Evolutionary conservation across 2,888 invertebrate genomes (phyloP), one percentile per base, ranked within the genome.

Genomic region (Diarsia mendica): DNA sequence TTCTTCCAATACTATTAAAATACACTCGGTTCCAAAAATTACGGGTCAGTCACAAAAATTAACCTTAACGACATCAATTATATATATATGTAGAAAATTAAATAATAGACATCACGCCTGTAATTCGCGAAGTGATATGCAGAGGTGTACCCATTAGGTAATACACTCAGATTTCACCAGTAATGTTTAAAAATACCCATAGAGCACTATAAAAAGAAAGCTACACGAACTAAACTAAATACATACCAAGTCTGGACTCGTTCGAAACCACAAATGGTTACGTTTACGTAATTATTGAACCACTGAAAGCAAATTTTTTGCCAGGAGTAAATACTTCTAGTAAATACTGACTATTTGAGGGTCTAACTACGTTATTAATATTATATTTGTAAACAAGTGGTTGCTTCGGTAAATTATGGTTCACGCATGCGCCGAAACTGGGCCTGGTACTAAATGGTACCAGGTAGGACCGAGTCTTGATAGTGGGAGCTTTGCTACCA

Each of bases 341-440:
- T 4, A 33, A 46, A 44, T 23, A 3, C 18, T 58, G 61, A 39
- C 39, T 58, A 15, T 55, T 68, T 51, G 44, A 33, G 18, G 10
- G 2, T 10, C 44, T 72, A 28, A 6, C 39, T 61, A 51, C 46
- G 20, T 23, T 11, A 46, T 46, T 28, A 61, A 28, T 58, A 9
- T 67, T 63, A 18, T 64, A 60, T 78, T 74, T 58, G 55, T 82
- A 69, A 82, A 82, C 85, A 85, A 70, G 49, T 60, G 67, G 83
- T 83, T 83, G 79, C 83, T 83, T 48, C 33, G 82, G 63, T 64
- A 69, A 69, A 72, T 44, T 13, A 2, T 11, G 5, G 15, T 23
- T 65, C 15, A 58, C 83, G 83, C 83, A 83, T 82, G 83, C 83
- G 83, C 46, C 8, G 10, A 23, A 8, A 60, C 10, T 0, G 28